Evolutionary conservation across 2,888 invertebrate genomes (phyloP).

Genomic region (Periphyllus acericola): DNA sequence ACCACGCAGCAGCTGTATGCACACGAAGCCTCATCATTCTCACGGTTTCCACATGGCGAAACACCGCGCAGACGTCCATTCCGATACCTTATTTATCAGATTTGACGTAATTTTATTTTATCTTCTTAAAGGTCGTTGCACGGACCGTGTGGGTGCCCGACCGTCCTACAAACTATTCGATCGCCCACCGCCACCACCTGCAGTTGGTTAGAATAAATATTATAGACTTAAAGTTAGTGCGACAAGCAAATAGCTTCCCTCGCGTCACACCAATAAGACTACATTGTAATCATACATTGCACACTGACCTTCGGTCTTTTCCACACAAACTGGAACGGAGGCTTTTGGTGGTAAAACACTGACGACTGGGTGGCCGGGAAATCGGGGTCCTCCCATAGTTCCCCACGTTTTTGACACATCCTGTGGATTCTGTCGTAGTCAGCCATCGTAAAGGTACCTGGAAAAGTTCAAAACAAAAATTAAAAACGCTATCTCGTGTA

Average conservation of each 20-base stretch:
- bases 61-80: background rate
- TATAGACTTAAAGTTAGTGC: background rate
- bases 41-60: background rate
- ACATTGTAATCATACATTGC: background rate
- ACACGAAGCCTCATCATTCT: background rate
- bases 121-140: slow-evolving; percentile 30
- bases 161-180: background rate
- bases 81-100: slow-evolving; percentile 39
- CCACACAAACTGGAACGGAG: slow-evolving; percentile 93
- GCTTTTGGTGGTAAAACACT: slow-evolving; percentile 92
- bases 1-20: slow-evolving; percentile 9
- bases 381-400: slow-evolving; percentile 91
- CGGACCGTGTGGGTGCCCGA: slow-evolving; percentile 1
- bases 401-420: slow-evolving; percentile 80
- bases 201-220: background rate
- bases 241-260: background rate
- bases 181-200: slow-evolving; percentile 3
- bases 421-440: slow-evolving; percentile 86
- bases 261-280: background rate
- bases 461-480: slow-evolving; percentile 9
- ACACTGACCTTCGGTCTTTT: slow-evolving; percentile 81
- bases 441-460: slow-evolving; percentile 70
- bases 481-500: background rate
- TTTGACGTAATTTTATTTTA: slow-evolving; percentile 13
- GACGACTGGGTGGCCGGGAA: slow-evolving; percentile 89